Evolutionary conservation across 2,888 invertebrate species (phyloP), one percentile per base, ranked within the genome.

Genomic region (Theodoxus fluviatilis): DNA sequence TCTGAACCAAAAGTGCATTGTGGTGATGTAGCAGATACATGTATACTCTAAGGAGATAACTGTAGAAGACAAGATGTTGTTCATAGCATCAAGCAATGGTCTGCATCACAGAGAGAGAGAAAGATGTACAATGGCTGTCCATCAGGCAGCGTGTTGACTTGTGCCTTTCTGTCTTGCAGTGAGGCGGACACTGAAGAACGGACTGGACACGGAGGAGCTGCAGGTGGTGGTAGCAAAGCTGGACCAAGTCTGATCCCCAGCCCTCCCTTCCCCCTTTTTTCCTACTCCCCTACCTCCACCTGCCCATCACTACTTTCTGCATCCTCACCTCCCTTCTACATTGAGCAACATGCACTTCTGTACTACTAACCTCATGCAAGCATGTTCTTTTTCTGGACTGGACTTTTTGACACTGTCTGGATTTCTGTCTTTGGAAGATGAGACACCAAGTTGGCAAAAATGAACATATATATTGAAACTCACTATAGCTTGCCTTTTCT

Each of bases 161-260:
- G 12, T 47, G 12, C 65, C 66, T 6, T 68, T 59, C 70, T 43
- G 49, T 70, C 72, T 90, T 90, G 61, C 89, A 94, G 94, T 94
- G 89, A 91, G 94, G 87, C 91, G 94, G 88, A 94, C 94, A 75
- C 88, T 94, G 82, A 93, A 93, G 85, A 93, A 92, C 87, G 94
- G 93, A 78, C 89, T 94, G 80, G 92, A 92, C 75, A 93, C 93
- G 84, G 93, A 94, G 87, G 94, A 94, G 87, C 91, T 93, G 87
- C 92, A 76, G 72, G 80, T 78, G 49, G 76, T 83, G 37, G 75
- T 64, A 37, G 70, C 73, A 6, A 69, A 59, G 37, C 61, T 68
- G 38, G 74, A 74, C 63, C 72, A 72, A 59, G 72, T 73, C 37
- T 71, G 69, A 72, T 33, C 31, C 15, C n/a, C 33, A 64, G 15